phyloP scores from a whole-genome alignment of 2,888 invertebrate species.

The Folsomia manolachei region DNA sequence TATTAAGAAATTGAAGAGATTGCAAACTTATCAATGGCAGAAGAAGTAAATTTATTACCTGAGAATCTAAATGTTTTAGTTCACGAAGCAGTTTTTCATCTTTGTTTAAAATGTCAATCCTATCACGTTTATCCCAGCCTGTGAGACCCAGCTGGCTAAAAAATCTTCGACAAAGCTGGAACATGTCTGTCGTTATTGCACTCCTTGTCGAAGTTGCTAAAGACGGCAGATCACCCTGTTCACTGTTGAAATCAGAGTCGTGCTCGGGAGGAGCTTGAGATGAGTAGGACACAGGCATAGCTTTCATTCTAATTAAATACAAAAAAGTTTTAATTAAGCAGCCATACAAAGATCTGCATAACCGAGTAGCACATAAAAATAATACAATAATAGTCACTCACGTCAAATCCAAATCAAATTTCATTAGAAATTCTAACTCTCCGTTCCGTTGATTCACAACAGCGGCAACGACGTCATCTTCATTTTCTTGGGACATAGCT shows the following conservation, averaged over 20 bases:
- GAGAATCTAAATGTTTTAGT: conserved; percentile 86
- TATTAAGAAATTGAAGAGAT: too few species aligned
- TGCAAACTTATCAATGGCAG: too few species aligned
- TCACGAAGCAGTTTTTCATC: conserved; percentile 86
- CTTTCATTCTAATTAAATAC: conserved; percentile 40
- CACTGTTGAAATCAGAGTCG: conserved; percentile 29
- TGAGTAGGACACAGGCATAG: conserved; percentile 30
- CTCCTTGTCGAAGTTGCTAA: conserved; percentile 39
- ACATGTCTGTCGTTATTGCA: conserved; percentile 23
- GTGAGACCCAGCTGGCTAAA: conserved; percentile 87
- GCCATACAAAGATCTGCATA: background rate
- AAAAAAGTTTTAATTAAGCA: conserved; percentile 14
- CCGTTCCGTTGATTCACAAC: conserved; percentile 78
- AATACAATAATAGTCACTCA: conserved; percentile 21
- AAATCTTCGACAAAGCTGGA: conserved; percentile 78
- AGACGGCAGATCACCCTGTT: conserved; percentile 40
- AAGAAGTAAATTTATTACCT: too few species aligned
- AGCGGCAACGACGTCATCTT: conserved; percentile 80
- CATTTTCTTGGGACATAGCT: conserved; percentile 72
- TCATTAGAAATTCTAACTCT: conserved; percentile 71
- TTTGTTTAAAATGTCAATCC: conserved; percentile 80
- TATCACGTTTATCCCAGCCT: conserved; percentile 81
- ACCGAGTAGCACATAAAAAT: conserved; percentile 39
- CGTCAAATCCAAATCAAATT: conserved; percentile 48
- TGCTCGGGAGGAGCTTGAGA: conserved; percentile 20